Evolutionary conservation across 2,888 invertebrate genomes (phyloP).

Genomic region (Cotesia congregata): DNA sequence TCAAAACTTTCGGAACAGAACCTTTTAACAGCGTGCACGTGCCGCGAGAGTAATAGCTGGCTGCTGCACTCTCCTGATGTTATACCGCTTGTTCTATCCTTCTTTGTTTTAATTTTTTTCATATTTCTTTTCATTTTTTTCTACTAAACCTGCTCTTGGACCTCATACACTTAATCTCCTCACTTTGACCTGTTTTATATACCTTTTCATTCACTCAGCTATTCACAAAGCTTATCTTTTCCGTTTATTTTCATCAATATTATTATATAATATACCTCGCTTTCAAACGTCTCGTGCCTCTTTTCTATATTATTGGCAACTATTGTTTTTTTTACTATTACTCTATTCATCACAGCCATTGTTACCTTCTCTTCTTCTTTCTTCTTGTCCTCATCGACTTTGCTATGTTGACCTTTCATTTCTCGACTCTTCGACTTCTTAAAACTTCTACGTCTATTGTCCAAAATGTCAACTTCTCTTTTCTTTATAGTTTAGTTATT

Average conservation of each 20-base stretch:
- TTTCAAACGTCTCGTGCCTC: conserved; percentile 17
- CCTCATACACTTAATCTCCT: conserved; percentile 35
- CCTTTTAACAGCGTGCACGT: conserved; percentile 69
- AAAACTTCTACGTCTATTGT: background rate
- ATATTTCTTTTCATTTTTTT: conserved; percentile 30
- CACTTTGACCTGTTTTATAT: conserved; percentile 30
- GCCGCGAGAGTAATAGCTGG: conserved; percentile 47
- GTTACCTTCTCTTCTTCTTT: conserved; percentile 13
- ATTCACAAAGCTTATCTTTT: conserved; percentile 34
- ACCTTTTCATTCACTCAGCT: conserved; percentile 26
- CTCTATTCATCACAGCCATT: conserved; percentile 17
- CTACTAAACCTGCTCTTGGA: conserved; percentile 11
- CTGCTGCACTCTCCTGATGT: conserved; percentile 3
- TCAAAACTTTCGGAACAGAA: conserved; percentile 63
- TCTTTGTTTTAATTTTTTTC: conserved; percentile 21
- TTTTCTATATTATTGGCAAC: conserved; percentile 35
- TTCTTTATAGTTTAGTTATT: background rate
- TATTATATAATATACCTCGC: conserved; percentile 3
- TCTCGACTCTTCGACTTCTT: conserved; percentile 22
- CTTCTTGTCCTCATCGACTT: conserved; percentile 5
- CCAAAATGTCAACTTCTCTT: background rate
- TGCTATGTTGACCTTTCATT: conserved; percentile 6
- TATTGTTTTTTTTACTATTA: conserved; percentile 29
- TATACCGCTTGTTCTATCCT: conserved; percentile 8
- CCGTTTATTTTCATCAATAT: conserved; percentile 35